These are phyloP conservation scores for Hippocampus kuda DNA, from an alignment of 2,797 vertebrate species.

Conservation along the genomic window DNA sequence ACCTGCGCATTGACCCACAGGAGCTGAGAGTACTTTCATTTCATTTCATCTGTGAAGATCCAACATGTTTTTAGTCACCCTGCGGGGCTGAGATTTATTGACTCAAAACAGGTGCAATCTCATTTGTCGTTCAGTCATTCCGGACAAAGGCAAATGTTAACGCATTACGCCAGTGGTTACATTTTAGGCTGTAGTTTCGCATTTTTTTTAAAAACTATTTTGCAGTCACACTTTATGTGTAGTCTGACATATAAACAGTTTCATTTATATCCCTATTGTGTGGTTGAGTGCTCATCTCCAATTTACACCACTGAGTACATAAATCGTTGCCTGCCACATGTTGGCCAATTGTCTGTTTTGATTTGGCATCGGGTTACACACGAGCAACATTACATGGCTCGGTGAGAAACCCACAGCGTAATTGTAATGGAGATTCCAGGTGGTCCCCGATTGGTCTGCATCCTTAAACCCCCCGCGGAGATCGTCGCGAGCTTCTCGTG, in stretches of 20 bases:
- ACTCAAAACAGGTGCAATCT: background rate
- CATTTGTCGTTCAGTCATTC: background rate
- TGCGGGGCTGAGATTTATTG: background rate
- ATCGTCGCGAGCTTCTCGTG: conserved; percentile 26
- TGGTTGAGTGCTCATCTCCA: conserved; percentile 1
- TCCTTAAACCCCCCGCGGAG: conserved; percentile 40
- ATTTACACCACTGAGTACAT: background rate
- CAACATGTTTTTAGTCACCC: background rate
- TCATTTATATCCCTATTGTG: background rate
- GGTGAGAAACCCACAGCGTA: conserved; percentile 45
- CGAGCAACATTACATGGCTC: conserved; percentile 23
- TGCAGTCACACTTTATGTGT: background rate
- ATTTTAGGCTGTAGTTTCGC: background rate
- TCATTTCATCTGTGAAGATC: background rate
- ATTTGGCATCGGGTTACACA: background rate
- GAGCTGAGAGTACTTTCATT: background rate
- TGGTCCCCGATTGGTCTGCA: conserved; percentile 51
- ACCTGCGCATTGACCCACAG: background rate
- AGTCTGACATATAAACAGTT: background rate
- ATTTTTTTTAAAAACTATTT: background rate
- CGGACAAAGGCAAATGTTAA: background rate
- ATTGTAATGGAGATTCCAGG: conserved; percentile 58
- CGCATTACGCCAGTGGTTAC: background rate
- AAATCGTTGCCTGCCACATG: background rate
- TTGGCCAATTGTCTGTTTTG: background rate